Conservation (phyloP, 2,113 vertebrate species). For the Vanacampus margaritifer region DNA sequence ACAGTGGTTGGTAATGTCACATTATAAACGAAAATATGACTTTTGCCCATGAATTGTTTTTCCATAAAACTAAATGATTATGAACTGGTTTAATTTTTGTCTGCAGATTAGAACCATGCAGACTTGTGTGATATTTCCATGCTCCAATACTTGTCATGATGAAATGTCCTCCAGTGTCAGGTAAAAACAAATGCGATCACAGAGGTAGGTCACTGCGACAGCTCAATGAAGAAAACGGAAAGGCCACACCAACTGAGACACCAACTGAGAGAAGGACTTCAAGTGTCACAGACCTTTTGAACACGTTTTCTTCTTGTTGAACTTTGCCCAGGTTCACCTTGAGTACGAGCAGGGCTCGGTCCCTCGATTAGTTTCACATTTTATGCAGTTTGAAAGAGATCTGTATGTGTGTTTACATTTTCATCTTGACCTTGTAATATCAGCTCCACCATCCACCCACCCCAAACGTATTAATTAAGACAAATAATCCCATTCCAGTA, state of each 20-base stretch:
- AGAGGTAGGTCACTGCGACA: background rate
- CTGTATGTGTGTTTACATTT: slow-evolving; percentile 17
- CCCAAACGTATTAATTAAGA: slow-evolving; percentile 47
- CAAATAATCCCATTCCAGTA: slow-evolving; percentile 25
- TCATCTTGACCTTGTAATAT: slow-evolving; percentile 34
- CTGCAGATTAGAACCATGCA: too few relatives aligned
- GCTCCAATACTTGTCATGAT: too few relatives aligned
- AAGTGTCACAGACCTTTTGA: background rate
- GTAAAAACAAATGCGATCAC: background rate
- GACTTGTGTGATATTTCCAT: too few relatives aligned
- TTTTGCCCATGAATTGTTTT: too few relatives aligned
- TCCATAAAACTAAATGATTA: too few relatives aligned
- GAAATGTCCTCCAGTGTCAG: background rate
- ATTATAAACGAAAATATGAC: too few relatives aligned
- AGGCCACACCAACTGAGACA: background rate
- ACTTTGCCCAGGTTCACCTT: too few relatives aligned
- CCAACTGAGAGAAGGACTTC: background rate
- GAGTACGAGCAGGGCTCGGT: too few relatives aligned
- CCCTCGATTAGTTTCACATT: background rate
- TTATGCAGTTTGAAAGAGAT: background rate
- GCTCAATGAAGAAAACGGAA: background rate
- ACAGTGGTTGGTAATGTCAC: too few relatives aligned
- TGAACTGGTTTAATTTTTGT: too few relatives aligned
- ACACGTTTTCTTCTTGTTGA: background rate
- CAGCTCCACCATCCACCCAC: slow-evolving; percentile 3